Evolutionary conservation across 2,797 vertebrate species (phyloP), one percentile per base, ranked within the genome.

Genomic region (Manis crassicaudata): DNA sequence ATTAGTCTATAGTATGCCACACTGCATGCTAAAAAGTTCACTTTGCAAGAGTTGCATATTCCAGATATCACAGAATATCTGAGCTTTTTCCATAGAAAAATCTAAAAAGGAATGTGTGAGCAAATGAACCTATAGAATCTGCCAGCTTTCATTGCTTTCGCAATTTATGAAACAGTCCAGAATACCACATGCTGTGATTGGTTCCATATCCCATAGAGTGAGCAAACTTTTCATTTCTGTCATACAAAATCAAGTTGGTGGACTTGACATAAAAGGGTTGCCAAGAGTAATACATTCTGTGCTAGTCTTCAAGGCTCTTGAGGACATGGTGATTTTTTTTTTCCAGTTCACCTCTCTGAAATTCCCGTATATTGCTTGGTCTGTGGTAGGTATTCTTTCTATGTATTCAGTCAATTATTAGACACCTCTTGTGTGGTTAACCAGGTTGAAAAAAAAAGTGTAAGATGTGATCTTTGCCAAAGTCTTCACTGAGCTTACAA

Each of bases 331-430:
- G 43, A 65, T 60, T 60, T 70, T 63, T 80, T 58, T 62, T 58
- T 4, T 16, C 21, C 21, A 88, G 50, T 1, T 25, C 6, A 37
- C 0, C n/a, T 17, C 27, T 92, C 65, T 70, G 60, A 87, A 14
- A 32, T 2, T 82, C 16, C 50, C 37, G 13, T 35, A 29, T 18
- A 29, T 18, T 60, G 29, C 73, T 84, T 76, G 21, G 32, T 88
- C 58, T 92, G 46, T 87, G 79, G 79, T 75, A 62, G 63, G 50
- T 32, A 37, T 23, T 81, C n/a, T 94, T 95, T 83, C 21, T 21
- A 67, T 46, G 9, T 25, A 52, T 80, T 95, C 52, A 84, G 3
- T 77, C 63, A 95, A 94, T 92, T 90, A 85, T 92, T 92, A 83
- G 60, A 88, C 16, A 85, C 16, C 62, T 89, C 46, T 40, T 88